phyloP scores from a whole-genome alignment of 2,888 invertebrate genomes.

The Cremastobaeus sp. region DNA sequence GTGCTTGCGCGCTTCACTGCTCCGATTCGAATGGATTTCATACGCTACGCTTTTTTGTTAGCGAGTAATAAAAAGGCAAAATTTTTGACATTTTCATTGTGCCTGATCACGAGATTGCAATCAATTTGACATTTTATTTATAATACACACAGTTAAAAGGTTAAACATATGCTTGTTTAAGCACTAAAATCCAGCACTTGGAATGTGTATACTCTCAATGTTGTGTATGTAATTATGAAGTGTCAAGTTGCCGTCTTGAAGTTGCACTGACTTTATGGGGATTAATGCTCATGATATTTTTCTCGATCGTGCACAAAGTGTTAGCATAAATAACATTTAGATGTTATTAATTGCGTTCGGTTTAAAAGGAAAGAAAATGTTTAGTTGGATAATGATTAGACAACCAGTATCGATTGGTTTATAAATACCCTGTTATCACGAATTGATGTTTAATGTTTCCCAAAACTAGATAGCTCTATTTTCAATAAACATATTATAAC shows the following conservation, averaged over 20 bases:
- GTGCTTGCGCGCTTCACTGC: neutral
- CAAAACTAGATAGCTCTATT: too few species aligned
- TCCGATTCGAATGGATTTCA: neutral
- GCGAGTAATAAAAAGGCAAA: too few species aligned
- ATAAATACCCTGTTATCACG: constrained; percentile 13
- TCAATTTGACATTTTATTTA: constrained; percentile 53
- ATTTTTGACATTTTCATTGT: constrained; percentile 36
- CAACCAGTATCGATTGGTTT: constrained; percentile 25
- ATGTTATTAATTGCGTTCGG: constrained; percentile 20
- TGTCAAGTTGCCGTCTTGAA: constrained; percentile 31
- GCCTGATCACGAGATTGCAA: constrained; percentile 28
- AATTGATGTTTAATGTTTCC: neutral
- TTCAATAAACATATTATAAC: too few species aligned
- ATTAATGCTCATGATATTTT: constrained; percentile 35
- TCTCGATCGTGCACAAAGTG: neutral
- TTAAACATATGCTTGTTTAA: constrained; percentile 23
- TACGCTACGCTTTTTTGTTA: neutral
- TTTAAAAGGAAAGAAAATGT: neutral
- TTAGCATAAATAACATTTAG: constrained; percentile 16
- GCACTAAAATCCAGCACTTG: constrained; percentile 38
- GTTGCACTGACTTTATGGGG: constrained; percentile 17
- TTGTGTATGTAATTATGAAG: constrained; percentile 39
- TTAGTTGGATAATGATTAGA: neutral
- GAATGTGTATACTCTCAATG: constrained; percentile 33
- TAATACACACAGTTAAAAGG: constrained; percentile 39